Conservation (phyloP, 2,888 invertebrate species). For the Myopa testacea region DNA sequence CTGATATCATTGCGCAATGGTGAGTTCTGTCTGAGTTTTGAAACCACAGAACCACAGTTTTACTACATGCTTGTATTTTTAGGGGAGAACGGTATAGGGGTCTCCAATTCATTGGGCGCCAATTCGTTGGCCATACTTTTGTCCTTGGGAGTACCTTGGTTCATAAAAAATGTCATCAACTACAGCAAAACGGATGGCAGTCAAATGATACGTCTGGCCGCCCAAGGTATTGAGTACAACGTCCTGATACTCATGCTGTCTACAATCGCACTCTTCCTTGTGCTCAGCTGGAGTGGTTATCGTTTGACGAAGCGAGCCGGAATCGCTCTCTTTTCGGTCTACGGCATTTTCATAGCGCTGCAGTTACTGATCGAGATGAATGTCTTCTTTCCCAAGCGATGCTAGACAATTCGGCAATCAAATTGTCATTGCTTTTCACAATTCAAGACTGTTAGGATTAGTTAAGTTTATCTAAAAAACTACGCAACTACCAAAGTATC, state of each 20-base stretch:
- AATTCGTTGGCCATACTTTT: constrained; percentile 87
- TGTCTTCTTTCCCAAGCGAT: constrained; percentile 71
- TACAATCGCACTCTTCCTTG: constrained; percentile 76
- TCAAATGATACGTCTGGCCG: constrained; percentile 75
- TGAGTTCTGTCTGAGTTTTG: constrained; percentile 62
- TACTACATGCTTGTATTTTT: constrained; percentile 32
- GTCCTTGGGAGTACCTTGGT: constrained; percentile 87
- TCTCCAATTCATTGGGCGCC: constrained; percentile 87
- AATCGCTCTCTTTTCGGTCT: constrained; percentile 74
- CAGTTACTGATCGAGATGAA: constrained; percentile 85
- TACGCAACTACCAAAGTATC: neutral
- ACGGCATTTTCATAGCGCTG: constrained; percentile 78
- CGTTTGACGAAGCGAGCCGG: constrained; percentile 79
- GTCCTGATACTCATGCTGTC: constrained; percentile 82
- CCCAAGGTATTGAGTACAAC: constrained; percentile 84
- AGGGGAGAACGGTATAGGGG: constrained; percentile 89
- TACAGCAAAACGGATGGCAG: constrained; percentile 63
- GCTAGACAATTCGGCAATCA: constrained; percentile 34
- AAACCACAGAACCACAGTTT: neutral
- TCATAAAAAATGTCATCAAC: constrained; percentile 77
- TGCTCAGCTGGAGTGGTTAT: constrained; percentile 78
- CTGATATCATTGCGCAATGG: constrained; percentile 88
- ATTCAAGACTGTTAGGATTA: constrained; percentile 11
- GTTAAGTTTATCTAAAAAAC: neutral
- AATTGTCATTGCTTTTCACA: neutral